Conservation (phyloP, 2,113 vertebrate genomes). For the Telmatochromis brichardi region DNA sequence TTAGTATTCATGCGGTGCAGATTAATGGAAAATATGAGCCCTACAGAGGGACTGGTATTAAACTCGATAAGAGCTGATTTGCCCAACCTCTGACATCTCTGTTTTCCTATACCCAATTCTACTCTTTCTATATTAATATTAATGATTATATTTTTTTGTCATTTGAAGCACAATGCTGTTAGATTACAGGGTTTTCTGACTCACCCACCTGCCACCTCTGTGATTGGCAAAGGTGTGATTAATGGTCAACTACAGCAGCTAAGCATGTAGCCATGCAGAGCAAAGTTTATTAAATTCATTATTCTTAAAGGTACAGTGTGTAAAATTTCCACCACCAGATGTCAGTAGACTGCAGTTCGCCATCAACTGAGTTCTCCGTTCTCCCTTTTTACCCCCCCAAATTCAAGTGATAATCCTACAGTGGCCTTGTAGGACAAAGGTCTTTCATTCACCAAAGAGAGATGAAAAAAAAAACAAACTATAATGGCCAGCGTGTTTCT, state of each 20-base stretch:
- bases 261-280: conserved; percentile 1
- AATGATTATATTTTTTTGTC: conserved; percentile 48
- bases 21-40: conserved; percentile 71
- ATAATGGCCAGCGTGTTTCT: not conserved
- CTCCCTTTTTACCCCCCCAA: not conserved
- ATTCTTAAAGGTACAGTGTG: not conserved
- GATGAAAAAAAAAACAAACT: rapidly evolving
- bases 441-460: not conserved
- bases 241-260: conserved; percentile 21
- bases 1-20: conserved; percentile 73
- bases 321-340: not conserved
- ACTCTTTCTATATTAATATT: conserved; percentile 63
- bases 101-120: conserved; percentile 53
- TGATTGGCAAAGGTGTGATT: conserved; percentile 38
- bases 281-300: not conserved
- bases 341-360: not conserved
- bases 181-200: conserved; percentile 27
- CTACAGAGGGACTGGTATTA: conserved; percentile 64
- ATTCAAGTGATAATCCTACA: not conserved
- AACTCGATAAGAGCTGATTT: conserved; percentile 69
- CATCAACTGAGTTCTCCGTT: not conserved
- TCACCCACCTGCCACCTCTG: conserved; percentile 15
- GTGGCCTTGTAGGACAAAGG: not conserved
- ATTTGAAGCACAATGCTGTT: conserved; percentile 47
- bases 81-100: conserved; percentile 53